Evolutionary conservation across 2,888 invertebrate genomes (phyloP).

Genomic region (Coronaproctus castanopsis): DNA sequence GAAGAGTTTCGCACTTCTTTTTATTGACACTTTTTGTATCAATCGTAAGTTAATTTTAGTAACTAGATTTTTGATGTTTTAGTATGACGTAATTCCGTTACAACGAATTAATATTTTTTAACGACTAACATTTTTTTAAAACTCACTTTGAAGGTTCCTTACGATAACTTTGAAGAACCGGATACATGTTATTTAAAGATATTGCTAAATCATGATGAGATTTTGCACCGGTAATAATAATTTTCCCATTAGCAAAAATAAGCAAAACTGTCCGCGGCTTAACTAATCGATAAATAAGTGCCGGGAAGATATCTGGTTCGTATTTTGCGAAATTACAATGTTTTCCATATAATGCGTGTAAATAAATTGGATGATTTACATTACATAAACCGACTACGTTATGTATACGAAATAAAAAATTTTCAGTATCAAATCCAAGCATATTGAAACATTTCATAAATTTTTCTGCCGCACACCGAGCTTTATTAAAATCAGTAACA

Average conservation of each 20-base stretch:
- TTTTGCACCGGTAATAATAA: not conserved
- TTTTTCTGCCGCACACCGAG: not conserved
- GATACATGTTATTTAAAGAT: not conserved
- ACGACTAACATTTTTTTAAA: too few species aligned
- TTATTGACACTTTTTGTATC: too few species aligned
- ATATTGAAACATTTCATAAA: not conserved
- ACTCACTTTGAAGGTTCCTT: too few species aligned
- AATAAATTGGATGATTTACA: not conserved
- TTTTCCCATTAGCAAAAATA: not conserved
- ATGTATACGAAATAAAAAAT: not conserved
- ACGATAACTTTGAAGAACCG: not conserved
- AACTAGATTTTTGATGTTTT: too few species aligned
- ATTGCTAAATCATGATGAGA: not conserved
- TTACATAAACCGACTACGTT: not conserved
- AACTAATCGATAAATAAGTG: not conserved
- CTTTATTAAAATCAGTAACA: not conserved
- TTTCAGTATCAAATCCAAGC: not conserved
- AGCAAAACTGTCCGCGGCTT: not conserved
- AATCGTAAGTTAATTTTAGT: too few species aligned
- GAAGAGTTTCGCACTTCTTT: too few species aligned
- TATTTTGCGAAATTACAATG: not conserved
- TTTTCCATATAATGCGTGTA: not conserved
- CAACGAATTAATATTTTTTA: too few species aligned
- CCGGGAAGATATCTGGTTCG: not conserved
- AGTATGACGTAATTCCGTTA: too few species aligned